phyloP scores from a whole-genome alignment of 2,113 vertebrate species.

The Platycercus adscitus region DNA sequence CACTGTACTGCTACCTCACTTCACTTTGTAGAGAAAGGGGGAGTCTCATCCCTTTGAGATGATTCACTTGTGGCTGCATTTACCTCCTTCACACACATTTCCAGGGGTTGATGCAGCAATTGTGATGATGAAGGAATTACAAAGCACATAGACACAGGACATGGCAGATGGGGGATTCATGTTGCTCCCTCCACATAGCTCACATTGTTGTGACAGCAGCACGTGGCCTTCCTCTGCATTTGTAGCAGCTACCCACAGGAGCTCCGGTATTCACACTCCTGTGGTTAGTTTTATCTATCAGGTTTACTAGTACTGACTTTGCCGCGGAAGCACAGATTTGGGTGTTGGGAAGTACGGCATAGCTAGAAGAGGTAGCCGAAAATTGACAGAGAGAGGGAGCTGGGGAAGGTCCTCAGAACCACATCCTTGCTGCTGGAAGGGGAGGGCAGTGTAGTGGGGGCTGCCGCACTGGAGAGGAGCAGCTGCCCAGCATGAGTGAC shows the following conservation, averaged over 20 bases:
- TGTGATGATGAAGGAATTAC: background rate
- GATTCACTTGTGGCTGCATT: background rate
- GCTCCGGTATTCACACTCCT: background rate
- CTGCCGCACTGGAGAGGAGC: background rate
- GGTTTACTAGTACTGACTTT: background rate
- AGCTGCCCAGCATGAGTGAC: background rate
- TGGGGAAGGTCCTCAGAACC: background rate
- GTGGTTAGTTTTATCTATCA: background rate
- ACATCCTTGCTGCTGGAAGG: accelerated
- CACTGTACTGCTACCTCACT: background rate
- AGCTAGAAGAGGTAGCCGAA: background rate
- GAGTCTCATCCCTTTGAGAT: background rate
- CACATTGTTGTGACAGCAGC: background rate
- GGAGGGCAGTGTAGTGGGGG: too few species aligned
- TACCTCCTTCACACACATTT: background rate
- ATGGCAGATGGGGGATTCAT: background rate
- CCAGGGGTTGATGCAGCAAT: background rate
- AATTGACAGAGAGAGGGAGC: background rate
- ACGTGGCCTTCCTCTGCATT: accelerated
- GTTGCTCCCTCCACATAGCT: background rate
- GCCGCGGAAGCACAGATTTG: background rate
- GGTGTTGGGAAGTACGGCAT: background rate
- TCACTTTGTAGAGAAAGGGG: background rate
- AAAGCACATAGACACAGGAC: background rate
- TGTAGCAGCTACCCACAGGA: background rate